phyloP scores from a whole-genome alignment of 2,113 vertebrate species.

The Erinaceus europaeus region DNA sequence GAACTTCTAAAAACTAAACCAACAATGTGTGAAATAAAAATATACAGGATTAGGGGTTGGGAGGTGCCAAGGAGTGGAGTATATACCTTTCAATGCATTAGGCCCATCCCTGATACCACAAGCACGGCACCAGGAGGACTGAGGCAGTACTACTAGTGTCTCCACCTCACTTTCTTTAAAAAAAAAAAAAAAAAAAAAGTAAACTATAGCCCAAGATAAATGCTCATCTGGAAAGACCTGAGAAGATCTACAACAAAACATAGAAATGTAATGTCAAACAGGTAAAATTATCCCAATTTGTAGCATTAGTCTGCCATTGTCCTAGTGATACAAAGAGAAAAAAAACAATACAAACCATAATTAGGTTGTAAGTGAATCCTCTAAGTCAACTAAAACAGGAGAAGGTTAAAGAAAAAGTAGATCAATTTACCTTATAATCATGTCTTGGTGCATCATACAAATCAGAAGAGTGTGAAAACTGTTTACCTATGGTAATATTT shows the following conservation, averaged over 20 bases:
- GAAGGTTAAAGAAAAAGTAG: neutral
- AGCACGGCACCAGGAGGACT: too few relatives aligned
- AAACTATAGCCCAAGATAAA: neutral
- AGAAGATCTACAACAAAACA: neutral
- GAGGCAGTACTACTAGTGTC: too few relatives aligned
- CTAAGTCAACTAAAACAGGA: neutral
- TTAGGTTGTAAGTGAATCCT: neutral
- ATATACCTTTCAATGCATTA: too few relatives aligned
- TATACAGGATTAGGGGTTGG: too few relatives aligned
- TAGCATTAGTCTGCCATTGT: neutral
- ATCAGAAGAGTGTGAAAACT: constrained; percentile 81
- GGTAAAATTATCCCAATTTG: neutral
- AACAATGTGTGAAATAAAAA: too few relatives aligned
- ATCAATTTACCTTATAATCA: constrained; percentile 82
- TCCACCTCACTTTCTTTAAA: too few relatives aligned
- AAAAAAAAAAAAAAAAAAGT: neutral
- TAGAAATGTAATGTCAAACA: neutral
- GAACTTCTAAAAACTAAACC: too few relatives aligned
- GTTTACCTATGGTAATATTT: constrained; percentile 87
- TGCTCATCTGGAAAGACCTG: neutral
- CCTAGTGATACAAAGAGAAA: neutral
- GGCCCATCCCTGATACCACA: too few relatives aligned
- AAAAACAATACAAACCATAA: constrained; percentile 15
- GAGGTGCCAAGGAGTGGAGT: too few relatives aligned
- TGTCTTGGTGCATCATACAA: constrained; percentile 80